These are phyloP conservation scores for Geopemphigus sp. DNA, from an alignment of 1,140 invertebrate species.

Conservation along the genomic window DNA sequence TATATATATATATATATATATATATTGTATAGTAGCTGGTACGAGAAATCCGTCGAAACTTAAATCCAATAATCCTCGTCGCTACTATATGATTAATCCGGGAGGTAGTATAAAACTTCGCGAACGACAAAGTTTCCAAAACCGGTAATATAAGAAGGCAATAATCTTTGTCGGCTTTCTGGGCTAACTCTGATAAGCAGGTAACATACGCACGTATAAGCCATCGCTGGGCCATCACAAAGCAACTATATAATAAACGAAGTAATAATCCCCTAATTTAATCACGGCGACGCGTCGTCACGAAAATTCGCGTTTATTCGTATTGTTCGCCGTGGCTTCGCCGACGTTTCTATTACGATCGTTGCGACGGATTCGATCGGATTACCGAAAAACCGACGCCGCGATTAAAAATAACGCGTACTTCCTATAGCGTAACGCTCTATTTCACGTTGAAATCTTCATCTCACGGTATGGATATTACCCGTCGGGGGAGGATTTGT, in stretches of 20 bases:
- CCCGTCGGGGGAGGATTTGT: no score
- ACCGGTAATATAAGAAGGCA: neutral
- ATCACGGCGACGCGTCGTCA: neutral
- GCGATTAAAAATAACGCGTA: no score
- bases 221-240: neutral
- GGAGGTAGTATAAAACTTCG: neutral
- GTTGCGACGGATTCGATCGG: no score
- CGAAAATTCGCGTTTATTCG: neutral
- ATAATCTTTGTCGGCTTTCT: neutral
- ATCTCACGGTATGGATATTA: no score
- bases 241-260: neutral
- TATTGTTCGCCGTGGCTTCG: no score
- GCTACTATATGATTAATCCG: neutral
- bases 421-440: no score
- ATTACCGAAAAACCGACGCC: no score
- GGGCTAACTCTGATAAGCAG: slow-evolving; percentile 11
- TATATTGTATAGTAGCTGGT: no score
- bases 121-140: slow-evolving; percentile 1
- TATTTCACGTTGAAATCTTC: no score
- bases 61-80: slow-evolving; percentile 25
- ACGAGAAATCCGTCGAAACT: neutral
- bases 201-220: neutral
- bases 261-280: neutral
- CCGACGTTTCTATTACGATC: no score
- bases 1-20: no score